Percentiles rank a stretch among this genome's conserved stretches.
Evolutionary conservation across 1,140 invertebrate species (phyloP).

Genomic region (Aphelenchoides fujianensis): DNA sequence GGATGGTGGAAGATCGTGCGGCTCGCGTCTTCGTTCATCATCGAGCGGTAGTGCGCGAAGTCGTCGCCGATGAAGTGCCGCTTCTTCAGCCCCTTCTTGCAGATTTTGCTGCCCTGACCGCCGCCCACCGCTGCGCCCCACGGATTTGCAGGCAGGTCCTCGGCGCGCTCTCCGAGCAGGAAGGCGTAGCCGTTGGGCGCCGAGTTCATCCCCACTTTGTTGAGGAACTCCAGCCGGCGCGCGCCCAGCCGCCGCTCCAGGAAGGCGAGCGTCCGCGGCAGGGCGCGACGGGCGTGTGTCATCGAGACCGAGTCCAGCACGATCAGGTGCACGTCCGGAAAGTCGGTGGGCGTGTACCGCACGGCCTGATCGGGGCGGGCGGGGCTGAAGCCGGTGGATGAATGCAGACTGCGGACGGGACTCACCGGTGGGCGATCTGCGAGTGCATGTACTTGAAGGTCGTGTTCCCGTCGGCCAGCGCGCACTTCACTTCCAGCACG

Average conservation of each 20-base stretch:
- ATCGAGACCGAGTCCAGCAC: conserved; percentile 3
- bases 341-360: neutral
- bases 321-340: neutral
- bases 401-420: too few relatives aligned
- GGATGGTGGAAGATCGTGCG: neutral
- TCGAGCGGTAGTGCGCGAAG: neutral
- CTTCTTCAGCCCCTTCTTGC: neutral
- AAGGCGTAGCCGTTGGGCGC: conserved; percentile 4
- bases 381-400: too few relatives aligned
- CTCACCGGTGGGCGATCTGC: neutral
- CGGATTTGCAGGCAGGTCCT: conserved; percentile 3
- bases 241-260: neutral
- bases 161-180: neutral
- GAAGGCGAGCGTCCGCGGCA: neutral
- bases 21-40: neutral
- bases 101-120: neutral
- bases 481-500: neutral
- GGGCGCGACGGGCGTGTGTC: neutral
- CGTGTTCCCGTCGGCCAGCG: neutral
- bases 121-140: conserved; percentile 1
- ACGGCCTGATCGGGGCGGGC: too few relatives aligned
- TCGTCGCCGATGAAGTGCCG: neutral
- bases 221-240: neutral
- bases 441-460: neutral
- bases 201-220: conserved; percentile 7